phyloP scores from a whole-genome alignment of 2,113 vertebrate genomes.

The Aleadryas rufinucha region DNA sequence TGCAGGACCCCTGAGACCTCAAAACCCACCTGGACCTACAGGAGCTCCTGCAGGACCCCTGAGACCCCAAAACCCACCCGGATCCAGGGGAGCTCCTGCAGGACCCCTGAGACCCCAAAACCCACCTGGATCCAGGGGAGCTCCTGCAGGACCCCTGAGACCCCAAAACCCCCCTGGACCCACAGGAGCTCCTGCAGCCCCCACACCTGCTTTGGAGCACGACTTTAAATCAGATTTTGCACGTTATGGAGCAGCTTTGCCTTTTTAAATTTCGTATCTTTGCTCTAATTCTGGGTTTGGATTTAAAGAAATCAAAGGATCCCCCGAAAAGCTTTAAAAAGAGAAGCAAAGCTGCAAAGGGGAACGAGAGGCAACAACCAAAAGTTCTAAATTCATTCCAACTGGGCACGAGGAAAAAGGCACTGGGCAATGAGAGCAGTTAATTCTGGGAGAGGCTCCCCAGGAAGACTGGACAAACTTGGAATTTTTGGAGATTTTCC shows the following conservation, averaged over 20 bases:
- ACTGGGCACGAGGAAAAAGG: background rate
- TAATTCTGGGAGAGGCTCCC: no score
- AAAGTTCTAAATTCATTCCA: background rate
- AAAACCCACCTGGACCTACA: no score
- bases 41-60: no score
- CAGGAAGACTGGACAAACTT: background rate
- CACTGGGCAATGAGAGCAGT: background rate
- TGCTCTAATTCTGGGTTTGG: background rate
- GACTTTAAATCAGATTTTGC: background rate
- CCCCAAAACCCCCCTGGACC: background rate
- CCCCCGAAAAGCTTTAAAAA: background rate
- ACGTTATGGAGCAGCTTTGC: background rate
- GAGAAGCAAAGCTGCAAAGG: background rate
- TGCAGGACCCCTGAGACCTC: no score
- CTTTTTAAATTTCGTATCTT: background rate
- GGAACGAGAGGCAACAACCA: background rate
- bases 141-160: no score
- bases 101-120: no score
- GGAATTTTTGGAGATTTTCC: background rate
- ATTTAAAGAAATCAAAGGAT: background rate
- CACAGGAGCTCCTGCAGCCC: background rate
- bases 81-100: no score
- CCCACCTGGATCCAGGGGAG: no score
- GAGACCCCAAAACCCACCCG: no score
- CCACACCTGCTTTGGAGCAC: background rate